These are phyloP conservation scores for Microplitis manilae DNA, from an alignment of 2,888 invertebrate species.

Conservation along the genomic window DNA sequence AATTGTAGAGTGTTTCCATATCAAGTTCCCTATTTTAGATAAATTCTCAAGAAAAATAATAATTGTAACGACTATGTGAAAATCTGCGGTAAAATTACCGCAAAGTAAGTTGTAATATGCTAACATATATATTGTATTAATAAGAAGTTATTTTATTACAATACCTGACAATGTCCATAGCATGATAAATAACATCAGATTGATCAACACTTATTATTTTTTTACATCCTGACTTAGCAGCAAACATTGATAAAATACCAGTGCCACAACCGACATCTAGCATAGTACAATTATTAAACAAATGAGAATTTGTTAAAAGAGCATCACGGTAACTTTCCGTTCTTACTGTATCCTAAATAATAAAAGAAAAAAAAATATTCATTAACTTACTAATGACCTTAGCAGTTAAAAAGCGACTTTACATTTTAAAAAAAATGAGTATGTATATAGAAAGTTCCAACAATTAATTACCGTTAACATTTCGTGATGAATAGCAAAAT, in stretches of 20 bases:
- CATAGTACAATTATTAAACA: constrained; percentile 84
- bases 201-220: constrained; percentile 95
- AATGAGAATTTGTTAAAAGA: constrained; percentile 81
- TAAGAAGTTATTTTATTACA: constrained; percentile 42
- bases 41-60: too few species aligned
- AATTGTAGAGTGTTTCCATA: too few species aligned
- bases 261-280: constrained; percentile 99
- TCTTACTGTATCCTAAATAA: constrained; percentile 81
- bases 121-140: neutral
- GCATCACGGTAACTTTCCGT: constrained; percentile 92
- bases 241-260: constrained; percentile 98
- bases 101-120: too few species aligned
- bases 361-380: neutral
- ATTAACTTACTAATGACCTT: too few species aligned
- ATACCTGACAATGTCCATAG: constrained; percentile 93
- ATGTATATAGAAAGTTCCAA: constrained; percentile 5
- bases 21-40: too few species aligned
- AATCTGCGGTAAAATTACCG: too few species aligned
- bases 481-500: constrained; percentile 93
- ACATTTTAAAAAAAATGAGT: too few species aligned
- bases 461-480: constrained; percentile 86
- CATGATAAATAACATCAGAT: constrained; percentile 95
- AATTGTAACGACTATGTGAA: too few species aligned
- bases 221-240: constrained; percentile 93
- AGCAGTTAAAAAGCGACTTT: too few species aligned